Percentiles rank a stretch among this genome's conserved stretches.
phyloP scores from a whole-genome alignment of 2,113 vertebrate species.

The Syrrhaptes paradoxus region DNA sequence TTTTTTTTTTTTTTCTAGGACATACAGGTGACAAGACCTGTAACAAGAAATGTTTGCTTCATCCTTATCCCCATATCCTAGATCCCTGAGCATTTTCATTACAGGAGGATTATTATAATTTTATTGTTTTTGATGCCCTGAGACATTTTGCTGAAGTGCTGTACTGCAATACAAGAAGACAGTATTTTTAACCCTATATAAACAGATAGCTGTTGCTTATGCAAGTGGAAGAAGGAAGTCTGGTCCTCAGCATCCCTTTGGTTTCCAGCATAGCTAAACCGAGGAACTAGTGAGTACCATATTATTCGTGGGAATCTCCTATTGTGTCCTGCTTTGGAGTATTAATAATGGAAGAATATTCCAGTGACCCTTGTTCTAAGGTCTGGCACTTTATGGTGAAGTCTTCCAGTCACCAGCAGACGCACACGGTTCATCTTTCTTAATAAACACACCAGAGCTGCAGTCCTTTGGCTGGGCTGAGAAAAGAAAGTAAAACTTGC shows the following conservation, averaged over 20 bases:
- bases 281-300: not conserved
- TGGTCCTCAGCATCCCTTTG: not conserved
- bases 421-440: not conserved
- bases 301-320: not conserved
- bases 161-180: not conserved
- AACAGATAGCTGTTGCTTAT: not conserved
- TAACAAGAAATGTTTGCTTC: not conserved
- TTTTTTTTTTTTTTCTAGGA: not conserved
- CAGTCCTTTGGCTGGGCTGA: not conserved
- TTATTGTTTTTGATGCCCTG: not conserved
- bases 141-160: not conserved
- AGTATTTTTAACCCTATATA: not conserved
- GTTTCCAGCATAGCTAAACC: not conserved
- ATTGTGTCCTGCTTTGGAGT: not conserved
- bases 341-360: not conserved
- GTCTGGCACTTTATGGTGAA: not conserved
- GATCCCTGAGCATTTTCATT: not conserved
- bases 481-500: not conserved
- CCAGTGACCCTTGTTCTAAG: not conserved
- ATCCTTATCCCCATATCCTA: not conserved
- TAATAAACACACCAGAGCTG: not conserved
- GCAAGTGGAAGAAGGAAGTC: not conserved
- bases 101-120: not conserved
- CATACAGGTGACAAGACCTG: not conserved
- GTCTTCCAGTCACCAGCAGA: not conserved